phyloP scores from a whole-genome alignment of 92 coral and sea anemone species.

The Palythoa grandis region DNA sequence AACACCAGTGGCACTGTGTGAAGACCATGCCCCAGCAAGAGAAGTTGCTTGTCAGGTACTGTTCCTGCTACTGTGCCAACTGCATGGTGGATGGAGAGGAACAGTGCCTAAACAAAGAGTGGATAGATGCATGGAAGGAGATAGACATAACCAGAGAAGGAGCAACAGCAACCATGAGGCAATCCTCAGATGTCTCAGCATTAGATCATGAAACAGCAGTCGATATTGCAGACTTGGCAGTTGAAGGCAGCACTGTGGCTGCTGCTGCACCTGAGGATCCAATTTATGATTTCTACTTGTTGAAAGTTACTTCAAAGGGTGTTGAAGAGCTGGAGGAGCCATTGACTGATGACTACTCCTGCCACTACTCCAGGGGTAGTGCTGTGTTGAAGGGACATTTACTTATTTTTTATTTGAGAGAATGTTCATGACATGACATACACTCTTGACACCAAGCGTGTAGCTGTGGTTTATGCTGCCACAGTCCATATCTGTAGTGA shows the following conservation, averaged over 20 bases:
- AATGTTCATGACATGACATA: constrained; percentile 64
- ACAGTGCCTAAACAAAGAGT: constrained; percentile 44
- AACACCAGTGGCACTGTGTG: constrained; percentile 49
- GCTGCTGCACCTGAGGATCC: constrained; percentile 56
- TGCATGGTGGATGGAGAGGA: constrained; percentile 36
- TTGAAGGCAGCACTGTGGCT: constrained; percentile 50
- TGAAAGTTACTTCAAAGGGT: constrained; percentile 60
- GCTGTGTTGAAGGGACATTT: too few species aligned
- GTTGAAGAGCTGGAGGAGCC: constrained; percentile 48
- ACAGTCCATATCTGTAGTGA: constrained; percentile 57
- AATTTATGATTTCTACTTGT: too few species aligned
- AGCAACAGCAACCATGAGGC: constrained; percentile 44
- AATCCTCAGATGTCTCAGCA: constrained; percentile 21
- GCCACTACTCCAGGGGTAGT: too few species aligned
- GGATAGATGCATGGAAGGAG: constrained; percentile 58
- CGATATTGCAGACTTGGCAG: constrained; percentile 51
- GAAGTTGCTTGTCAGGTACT: constrained; percentile 24
- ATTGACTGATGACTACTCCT: constrained; percentile 53
- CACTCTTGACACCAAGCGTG: constrained; percentile 39
- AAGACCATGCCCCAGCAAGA: constrained; percentile 33
- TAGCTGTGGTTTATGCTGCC: constrained; percentile 56
- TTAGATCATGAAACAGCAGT: too few species aligned
- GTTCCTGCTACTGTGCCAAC: constrained; percentile 37
- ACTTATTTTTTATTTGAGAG: constrained; percentile 58
- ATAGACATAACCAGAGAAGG: constrained; percentile 29